phyloP scores from a whole-genome alignment of 2,797 vertebrate species.

The Silurus aristotelis region DNA sequence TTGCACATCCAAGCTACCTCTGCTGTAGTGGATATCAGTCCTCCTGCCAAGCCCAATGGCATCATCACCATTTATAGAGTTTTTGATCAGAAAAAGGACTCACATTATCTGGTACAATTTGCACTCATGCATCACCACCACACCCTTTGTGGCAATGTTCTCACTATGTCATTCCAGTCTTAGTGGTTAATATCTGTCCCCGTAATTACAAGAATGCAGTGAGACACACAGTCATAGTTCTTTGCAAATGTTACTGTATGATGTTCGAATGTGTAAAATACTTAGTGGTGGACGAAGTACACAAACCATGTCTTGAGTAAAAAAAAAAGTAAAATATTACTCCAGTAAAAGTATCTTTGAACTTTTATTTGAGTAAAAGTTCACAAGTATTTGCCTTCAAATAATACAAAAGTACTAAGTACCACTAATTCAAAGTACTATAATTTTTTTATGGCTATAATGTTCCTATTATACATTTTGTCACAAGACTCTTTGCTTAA shows the following conservation, averaged over 20 bases:
- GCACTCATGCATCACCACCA: not conserved
- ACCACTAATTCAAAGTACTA: no score
- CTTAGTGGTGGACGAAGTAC: not conserved
- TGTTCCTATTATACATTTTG: no score
- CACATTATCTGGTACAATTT: constrained; percentile 74
- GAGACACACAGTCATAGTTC: not conserved
- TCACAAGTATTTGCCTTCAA: no score
- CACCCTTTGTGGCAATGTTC: not conserved
- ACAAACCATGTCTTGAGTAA: no score
- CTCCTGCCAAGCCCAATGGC: constrained; percentile 82
- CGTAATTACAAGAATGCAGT: not conserved
- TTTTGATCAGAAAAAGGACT: constrained; percentile 74
- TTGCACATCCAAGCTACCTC: constrained; percentile 77
- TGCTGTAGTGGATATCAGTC: constrained; percentile 81
- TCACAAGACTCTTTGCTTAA: no score
- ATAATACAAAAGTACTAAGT: no score
- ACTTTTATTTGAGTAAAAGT: no score
- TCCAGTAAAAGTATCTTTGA: no score
- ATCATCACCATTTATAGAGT: constrained; percentile 86
- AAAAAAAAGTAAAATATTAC: no score
- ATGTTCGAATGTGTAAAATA: not conserved
- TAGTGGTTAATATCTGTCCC: no score
- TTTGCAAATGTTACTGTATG: not conserved
- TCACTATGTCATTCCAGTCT: not conserved
- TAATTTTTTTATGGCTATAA: no score